A percentile compares a stretch with the other conserved stretches of the same genome.
Evolutionary conservation across 37 sponge, comb jelly and placozoan species (phyloP).

Genomic region (Aplysina aerophoba): DNA sequence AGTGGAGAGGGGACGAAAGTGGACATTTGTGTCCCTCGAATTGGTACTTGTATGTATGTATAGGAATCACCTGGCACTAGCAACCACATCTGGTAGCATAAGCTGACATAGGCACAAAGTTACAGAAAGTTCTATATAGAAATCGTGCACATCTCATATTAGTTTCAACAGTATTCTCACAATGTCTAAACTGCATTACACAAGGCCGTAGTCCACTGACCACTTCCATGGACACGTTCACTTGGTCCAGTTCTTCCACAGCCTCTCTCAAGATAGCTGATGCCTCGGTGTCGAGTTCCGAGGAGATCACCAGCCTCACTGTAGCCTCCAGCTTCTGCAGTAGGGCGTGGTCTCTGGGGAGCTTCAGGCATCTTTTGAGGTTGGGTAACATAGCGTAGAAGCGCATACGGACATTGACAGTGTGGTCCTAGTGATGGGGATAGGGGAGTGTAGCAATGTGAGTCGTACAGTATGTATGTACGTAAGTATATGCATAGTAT

Average conservation of each 20-base stretch:
- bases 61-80: no score
- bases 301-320: constrained; percentile 49
- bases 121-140: no score
- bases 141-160: not conserved
- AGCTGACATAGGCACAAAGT: no score
- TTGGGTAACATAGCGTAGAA: constrained; percentile 57
- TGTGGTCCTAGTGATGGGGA: constrained; percentile 50
- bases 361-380: constrained; percentile 66
- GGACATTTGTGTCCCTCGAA: no score
- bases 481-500: no score
- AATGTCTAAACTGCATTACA: not conserved
- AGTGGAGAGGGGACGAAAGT: no score
- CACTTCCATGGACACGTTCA: constrained; percentile 71
- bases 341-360: constrained; percentile 45
- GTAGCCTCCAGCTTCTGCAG: constrained; percentile 63
- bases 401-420: constrained; percentile 59
- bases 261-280: constrained; percentile 48
- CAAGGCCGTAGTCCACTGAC: constrained; percentile 44
- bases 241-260: constrained; percentile 66
- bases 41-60: no score
- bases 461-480: not conserved
- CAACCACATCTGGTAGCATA: no score
- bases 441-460: not conserved
- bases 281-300: constrained; percentile 69
- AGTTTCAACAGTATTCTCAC: not conserved